phyloP scores from a whole-genome alignment of 2,888 invertebrate species.

The Digitonthophagus gazella region DNA sequence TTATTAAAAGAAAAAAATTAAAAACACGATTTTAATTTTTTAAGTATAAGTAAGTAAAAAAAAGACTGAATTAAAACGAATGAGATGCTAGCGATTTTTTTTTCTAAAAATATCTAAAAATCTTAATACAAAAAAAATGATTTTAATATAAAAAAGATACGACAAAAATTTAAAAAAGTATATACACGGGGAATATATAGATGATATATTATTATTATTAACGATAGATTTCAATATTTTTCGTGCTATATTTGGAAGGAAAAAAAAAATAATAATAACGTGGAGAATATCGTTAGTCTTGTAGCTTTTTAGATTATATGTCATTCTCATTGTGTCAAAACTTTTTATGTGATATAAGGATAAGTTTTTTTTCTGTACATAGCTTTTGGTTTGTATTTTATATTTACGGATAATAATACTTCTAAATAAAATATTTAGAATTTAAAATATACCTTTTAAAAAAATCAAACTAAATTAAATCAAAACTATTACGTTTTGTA shows the following conservation, averaged over 20 bases:
- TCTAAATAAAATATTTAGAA: conserved; percentile 21
- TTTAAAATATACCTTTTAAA: no score
- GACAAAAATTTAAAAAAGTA: conserved; percentile 20
- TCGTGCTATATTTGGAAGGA: conserved; percentile 18
- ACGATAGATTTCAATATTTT: conserved; percentile 13
- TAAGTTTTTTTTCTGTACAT: conserved; percentile 28
- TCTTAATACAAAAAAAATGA: no score
- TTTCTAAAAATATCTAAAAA: no score
- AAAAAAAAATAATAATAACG: conserved; percentile 12
- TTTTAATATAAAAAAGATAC: no score
- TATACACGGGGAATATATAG: conserved; percentile 18
- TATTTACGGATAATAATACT: conserved; percentile 19
- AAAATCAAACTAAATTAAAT: background rate
- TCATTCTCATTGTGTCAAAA: conserved; percentile 47
- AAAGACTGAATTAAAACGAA: conserved; percentile 40
- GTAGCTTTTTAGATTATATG: conserved; percentile 11
- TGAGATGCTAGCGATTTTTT: conserved; percentile 28
- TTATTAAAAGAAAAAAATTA: conserved; percentile 6
- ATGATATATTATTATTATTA: background rate
- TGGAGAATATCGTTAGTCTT: conserved; percentile 1
- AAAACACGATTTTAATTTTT: conserved; percentile 19
- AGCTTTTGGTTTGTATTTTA: conserved; percentile 28
- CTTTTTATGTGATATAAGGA: conserved; percentile 46
- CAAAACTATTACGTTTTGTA: background rate
- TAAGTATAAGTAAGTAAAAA: conserved; percentile 31